Evolutionary conservation across 2,888 invertebrate genomes (phyloP).

Genomic region (Alcis repandata): DNA sequence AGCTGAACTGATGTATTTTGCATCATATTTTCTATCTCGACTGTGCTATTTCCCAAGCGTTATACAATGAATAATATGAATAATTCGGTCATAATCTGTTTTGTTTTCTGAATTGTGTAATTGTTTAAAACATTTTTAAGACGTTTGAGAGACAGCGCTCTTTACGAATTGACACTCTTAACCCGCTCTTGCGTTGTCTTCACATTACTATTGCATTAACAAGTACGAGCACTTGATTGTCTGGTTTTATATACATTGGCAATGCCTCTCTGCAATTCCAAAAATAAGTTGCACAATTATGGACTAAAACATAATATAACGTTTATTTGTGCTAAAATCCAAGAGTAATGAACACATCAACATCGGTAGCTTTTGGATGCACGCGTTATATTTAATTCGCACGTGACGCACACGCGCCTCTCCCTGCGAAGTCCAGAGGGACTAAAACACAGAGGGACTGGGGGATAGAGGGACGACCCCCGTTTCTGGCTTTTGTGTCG

Average conservation of each 20-base stretch:
- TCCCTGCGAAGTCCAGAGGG: constrained; percentile 32
- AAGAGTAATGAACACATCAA: constrained; percentile 67
- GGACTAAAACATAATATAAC: constrained; percentile 17
- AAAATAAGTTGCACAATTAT: neutral
- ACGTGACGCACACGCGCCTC: constrained; percentile 61
- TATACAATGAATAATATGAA: constrained; percentile 52
- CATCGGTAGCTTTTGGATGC: constrained; percentile 57
- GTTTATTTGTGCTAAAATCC: too few relatives aligned
- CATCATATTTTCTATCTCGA: constrained; percentile 56
- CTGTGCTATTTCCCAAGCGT: constrained; percentile 52
- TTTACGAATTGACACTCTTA: constrained; percentile 24
- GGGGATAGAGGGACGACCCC: constrained; percentile 39
- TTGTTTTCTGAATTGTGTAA: constrained; percentile 39
- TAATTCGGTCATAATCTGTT: constrained; percentile 47
- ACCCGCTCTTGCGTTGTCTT: constrained; percentile 23
- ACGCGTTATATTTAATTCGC: constrained; percentile 57
- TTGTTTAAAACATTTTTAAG: constrained; percentile 23
- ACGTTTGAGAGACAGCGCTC: constrained; percentile 29
- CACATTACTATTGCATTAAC: neutral
- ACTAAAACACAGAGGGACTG: neutral
- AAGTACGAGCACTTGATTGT: neutral
- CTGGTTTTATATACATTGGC: neutral
- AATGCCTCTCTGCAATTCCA: neutral
- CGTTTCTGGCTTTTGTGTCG: constrained; percentile 43
- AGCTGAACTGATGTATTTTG: constrained; percentile 56